These are phyloP conservation scores for Trachurus trachurus DNA, from an alignment of 2,797 vertebrate genomes.

Conservation along the genomic window DNA sequence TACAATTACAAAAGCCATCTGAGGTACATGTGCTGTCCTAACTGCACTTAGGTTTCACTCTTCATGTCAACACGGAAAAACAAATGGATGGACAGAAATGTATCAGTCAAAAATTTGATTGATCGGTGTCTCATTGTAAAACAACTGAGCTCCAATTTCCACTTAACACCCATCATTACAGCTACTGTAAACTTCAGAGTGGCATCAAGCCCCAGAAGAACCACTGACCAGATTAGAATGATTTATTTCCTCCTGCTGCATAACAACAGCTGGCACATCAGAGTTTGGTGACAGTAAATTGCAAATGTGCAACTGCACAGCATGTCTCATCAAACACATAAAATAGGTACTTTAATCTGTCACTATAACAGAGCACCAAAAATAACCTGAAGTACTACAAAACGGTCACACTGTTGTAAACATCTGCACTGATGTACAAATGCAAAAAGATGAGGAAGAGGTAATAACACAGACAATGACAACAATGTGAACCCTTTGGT, in stretches of 20 bases:
- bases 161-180: background rate
- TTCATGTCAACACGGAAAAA: too few species aligned
- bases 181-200: slow-evolving; percentile 3
- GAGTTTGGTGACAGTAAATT: background rate
- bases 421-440: slow-evolving; percentile 7
- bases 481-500: too few species aligned
- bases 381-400: background rate
- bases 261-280: slow-evolving; percentile 28
- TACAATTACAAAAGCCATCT: too few species aligned
- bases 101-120: background rate
- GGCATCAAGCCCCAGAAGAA: slow-evolving; percentile 7
- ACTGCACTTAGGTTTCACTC: too few species aligned
- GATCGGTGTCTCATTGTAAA: background rate
- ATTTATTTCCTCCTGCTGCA: slow-evolving; percentile 20
- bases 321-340: slow-evolving; percentile 2
- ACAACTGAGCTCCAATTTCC: background rate
- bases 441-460: background rate
- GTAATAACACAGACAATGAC: background rate
- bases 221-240: background rate
- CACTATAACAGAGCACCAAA: background rate
- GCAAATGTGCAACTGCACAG: slow-evolving; percentile 15
- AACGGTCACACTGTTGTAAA: background rate
- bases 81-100: too few species aligned
- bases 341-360: background rate
- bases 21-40: too few species aligned